Evolutionary conservation across 53 echinoderm and acorn worm genomes (phyloP).

Genomic region (Zoroaster sp.): DNA sequence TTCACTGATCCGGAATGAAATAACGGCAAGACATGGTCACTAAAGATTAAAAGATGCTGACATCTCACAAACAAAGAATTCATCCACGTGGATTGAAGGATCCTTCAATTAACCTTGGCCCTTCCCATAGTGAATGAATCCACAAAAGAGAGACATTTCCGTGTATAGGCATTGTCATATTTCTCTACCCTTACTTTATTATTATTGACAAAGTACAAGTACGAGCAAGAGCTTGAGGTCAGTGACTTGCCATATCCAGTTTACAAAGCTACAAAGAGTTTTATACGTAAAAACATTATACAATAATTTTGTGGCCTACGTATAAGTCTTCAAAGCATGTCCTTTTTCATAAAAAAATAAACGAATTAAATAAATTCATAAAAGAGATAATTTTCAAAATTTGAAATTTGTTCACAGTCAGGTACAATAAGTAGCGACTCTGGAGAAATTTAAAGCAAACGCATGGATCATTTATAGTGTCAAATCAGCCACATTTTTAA

Average conservation of each 20-base stretch:
- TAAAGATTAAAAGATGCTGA: neutral
- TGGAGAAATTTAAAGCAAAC: too few relatives aligned
- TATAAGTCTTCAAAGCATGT: too few relatives aligned
- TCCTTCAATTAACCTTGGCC: neutral
- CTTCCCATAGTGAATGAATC: constrained; percentile 1
- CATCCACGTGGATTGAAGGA: neutral
- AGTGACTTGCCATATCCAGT: neutral
- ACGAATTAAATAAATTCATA: too few relatives aligned
- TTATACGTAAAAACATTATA: too few relatives aligned
- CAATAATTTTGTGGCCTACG: too few relatives aligned
- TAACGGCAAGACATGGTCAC: neutral
- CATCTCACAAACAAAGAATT: neutral
- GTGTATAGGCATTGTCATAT: neutral
- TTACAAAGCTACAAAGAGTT: too few relatives aligned
- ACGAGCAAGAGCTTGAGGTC: neutral
- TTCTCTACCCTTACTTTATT: neutral
- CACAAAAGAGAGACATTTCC: neutral
- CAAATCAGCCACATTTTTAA: too few relatives aligned
- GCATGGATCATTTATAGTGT: too few relatives aligned
- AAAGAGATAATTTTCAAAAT: too few relatives aligned
- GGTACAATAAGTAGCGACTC: too few relatives aligned
- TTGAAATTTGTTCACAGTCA: too few relatives aligned
- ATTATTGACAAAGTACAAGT: neutral
- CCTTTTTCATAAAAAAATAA: too few relatives aligned
- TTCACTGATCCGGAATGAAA: neutral